Conservation (phyloP, 2,113 vertebrate species). For the Choloepus hoffmanni region DNA sequence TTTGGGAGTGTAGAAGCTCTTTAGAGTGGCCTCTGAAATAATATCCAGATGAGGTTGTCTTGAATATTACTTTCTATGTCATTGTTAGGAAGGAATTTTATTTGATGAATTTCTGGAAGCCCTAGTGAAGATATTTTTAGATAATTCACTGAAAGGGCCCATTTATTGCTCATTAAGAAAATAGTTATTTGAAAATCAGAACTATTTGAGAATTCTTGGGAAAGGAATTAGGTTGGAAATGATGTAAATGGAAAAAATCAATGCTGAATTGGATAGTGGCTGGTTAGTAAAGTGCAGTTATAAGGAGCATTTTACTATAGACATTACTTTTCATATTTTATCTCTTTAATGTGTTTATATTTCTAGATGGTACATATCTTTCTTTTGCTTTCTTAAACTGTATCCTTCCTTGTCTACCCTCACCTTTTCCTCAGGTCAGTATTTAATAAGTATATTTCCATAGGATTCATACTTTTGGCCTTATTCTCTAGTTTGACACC, state of each 20-base stretch:
- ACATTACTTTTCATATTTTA: slow-evolving; percentile 1
- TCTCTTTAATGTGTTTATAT: slow-evolving; percentile 45
- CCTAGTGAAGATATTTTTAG: slow-evolving; percentile 69
- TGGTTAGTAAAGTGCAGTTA: slow-evolving; percentile 41
- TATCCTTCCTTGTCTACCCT: slow-evolving; percentile 2
- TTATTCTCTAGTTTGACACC: slow-evolving; percentile 1
- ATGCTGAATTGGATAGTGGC: slow-evolving; percentile 46
- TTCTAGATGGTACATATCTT: neutral
- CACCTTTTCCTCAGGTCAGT: neutral
- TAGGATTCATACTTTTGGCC: slow-evolving; percentile 8
- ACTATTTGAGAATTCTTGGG: slow-evolving; percentile 63
- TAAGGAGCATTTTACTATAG: slow-evolving; percentile 17
- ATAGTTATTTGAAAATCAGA: slow-evolving; percentile 72
- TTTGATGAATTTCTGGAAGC: slow-evolving; percentile 58
- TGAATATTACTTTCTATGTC: slow-evolving; percentile 14
- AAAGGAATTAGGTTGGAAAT: slow-evolving; percentile 62
- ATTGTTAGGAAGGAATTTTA: slow-evolving; percentile 66
- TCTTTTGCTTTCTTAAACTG: neutral
- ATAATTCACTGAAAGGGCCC: slow-evolving; percentile 52
- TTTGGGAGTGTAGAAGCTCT: neutral
- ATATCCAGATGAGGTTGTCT: neutral
- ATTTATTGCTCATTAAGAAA: slow-evolving; percentile 71
- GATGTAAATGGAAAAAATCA: slow-evolving; percentile 63
- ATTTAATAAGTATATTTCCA: slow-evolving; percentile 58
- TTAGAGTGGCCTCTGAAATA: neutral